Percentiles rank a stretch among this genome's conserved stretches.
Evolutionary conservation across 2,888 invertebrate species (phyloP).

Genomic region (Erpobdella octoculata): DNA sequence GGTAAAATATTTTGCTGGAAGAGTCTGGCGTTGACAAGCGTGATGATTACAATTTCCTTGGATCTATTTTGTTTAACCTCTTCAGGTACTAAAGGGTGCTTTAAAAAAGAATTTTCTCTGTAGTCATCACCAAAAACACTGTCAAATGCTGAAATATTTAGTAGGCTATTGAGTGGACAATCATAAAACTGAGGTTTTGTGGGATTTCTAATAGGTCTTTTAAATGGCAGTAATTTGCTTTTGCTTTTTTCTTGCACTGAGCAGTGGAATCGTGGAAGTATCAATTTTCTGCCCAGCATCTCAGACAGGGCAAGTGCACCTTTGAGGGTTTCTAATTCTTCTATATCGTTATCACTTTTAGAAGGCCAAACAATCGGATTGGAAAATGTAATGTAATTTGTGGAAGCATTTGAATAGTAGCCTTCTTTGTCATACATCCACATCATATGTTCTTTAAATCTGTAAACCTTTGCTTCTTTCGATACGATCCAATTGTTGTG

Average conservation of each 20-base stretch:
- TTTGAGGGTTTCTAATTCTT: slow-evolving; percentile 26
- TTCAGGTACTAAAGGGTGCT: slow-evolving; percentile 28
- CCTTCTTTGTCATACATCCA: slow-evolving; percentile 30
- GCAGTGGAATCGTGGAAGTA: slow-evolving; percentile 35
- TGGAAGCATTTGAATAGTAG: slow-evolving; percentile 29
- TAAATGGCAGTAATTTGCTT: no score
- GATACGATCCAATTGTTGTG: slow-evolving; percentile 36
- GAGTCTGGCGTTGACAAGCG: slow-evolving; percentile 1
- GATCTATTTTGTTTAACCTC: slow-evolving; percentile 4
- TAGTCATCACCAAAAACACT: slow-evolving; percentile 22
- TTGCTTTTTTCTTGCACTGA: neutral
- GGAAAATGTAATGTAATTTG: slow-evolving; percentile 29
- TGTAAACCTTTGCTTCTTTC: slow-evolving; percentile 33
- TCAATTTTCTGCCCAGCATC: slow-evolving; percentile 30
- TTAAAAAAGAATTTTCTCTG: slow-evolving; percentile 32
- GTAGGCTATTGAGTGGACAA: slow-evolving; percentile 31
- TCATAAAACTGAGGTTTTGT: neutral
- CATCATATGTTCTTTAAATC: slow-evolving; percentile 31
- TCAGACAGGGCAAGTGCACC: slow-evolving; percentile 24
- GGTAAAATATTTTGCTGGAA: neutral
- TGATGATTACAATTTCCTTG: slow-evolving; percentile 17
- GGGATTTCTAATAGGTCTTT: no score
- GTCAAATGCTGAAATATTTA: slow-evolving; percentile 32
- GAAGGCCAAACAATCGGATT: slow-evolving; percentile 29
- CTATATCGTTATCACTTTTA: neutral